A percentile compares a stretch with the other conserved stretches of the same genome.
These are phyloP conservation scores for Piscicola geometra DNA, from an alignment of 2,888 invertebrate genomes.

Conservation along the genomic window DNA sequence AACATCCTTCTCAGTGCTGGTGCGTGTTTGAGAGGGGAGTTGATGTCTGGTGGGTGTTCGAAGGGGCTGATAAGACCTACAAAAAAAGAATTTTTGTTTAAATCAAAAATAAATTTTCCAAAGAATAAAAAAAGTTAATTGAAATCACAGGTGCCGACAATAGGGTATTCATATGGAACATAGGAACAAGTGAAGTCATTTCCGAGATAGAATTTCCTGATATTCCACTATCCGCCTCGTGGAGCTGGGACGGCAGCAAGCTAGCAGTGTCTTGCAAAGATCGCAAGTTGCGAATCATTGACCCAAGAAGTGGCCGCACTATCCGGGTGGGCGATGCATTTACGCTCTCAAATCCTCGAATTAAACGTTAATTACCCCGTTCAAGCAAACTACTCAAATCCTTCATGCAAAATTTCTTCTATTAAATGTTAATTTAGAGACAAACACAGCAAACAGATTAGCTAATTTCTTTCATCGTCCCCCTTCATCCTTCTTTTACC, in stretches of 20 bases:
- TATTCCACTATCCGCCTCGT: conserved; percentile 79
- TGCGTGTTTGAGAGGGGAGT: conserved; percentile 43
- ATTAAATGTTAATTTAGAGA: not conserved
- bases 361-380: no score
- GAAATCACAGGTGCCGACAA: conserved; percentile 62
- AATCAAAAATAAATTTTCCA: not conserved
- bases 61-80: not conserved
- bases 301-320: conserved; percentile 78
- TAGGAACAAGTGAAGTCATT: conserved; percentile 78
- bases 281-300: conserved; percentile 80
- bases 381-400: no score
- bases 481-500: conserved; percentile 10
- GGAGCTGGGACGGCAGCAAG: conserved; percentile 83
- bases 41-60: not conserved
- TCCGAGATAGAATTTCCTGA: conserved; percentile 82
- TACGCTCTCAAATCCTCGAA: no score
- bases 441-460: not conserved
- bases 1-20: conserved; percentile 86
- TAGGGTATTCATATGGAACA: conserved; percentile 81
- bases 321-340: conserved; percentile 58
- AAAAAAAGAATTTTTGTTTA: not conserved
- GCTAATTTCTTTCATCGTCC: not conserved
- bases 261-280: conserved; percentile 89
- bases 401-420: not conserved
- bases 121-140: no score